A percentile compares a stretch with the other conserved stretches of the same genome.
phyloP scores from a whole-genome alignment of 2,113 vertebrate genomes.

The Dendrocopos noguchii region DNA sequence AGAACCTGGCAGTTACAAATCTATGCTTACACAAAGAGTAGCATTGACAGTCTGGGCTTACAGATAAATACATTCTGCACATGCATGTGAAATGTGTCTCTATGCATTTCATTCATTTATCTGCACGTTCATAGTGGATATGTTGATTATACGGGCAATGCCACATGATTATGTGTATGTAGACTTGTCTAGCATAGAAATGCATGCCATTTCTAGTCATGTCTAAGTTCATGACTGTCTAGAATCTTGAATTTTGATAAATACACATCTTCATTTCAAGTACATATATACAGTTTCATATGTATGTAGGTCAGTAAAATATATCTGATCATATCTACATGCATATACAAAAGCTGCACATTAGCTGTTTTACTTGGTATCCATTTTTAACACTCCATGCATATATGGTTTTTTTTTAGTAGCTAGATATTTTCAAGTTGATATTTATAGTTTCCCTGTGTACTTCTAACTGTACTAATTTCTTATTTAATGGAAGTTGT shows the following conservation, averaged over 20 bases:
- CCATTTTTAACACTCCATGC: not conserved
- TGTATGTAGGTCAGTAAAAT: not conserved
- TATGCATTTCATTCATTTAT: not conserved
- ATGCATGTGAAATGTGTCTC: not conserved
- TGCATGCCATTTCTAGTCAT: not conserved
- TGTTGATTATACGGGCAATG: not conserved
- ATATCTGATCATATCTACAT: not conserved
- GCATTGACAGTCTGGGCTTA: not conserved
- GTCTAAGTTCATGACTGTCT: not conserved
- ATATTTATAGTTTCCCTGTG: not conserved
- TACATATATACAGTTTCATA: not conserved
- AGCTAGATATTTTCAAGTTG: not conserved
- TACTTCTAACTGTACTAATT: not conserved
- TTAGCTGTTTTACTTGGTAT: not conserved
- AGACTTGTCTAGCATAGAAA: not conserved
- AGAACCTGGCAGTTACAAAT: not conserved
- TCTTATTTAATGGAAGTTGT: not conserved
- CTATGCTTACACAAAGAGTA: not conserved
- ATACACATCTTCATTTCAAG: not conserved
- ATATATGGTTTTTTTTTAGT: not conserved
- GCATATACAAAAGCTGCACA: not conserved
- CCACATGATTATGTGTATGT: not conserved
- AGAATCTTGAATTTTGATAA: not conserved
- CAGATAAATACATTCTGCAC: not conserved
- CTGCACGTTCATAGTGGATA: not conserved